These are phyloP conservation scores for Limosa lapponica DNA, from an alignment of 2,797 vertebrate species.

Conservation along the genomic window DNA sequence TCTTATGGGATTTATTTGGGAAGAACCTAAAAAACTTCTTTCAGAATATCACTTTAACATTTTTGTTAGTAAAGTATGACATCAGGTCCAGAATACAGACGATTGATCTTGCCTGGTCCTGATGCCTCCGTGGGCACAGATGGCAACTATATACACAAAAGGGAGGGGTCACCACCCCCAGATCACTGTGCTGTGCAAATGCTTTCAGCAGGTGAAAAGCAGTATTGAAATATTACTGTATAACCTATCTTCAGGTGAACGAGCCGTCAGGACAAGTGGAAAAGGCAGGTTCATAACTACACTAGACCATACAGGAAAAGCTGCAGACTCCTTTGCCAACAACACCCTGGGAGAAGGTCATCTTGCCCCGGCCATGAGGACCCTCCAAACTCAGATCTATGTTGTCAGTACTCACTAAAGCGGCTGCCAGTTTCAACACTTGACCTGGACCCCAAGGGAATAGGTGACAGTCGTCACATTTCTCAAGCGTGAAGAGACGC, in stretches of 20 bases:
- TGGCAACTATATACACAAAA: background rate
- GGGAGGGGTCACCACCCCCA: background rate
- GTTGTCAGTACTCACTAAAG: background rate
- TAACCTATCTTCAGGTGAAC: background rate
- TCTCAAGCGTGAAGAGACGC: background rate
- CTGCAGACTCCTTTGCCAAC: background rate
- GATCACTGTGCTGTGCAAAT: background rate
- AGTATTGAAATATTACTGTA: background rate
- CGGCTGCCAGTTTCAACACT: background rate
- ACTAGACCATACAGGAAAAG: background rate
- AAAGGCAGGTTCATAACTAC: background rate
- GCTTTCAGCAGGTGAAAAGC: background rate
- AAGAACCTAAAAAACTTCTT: background rate
- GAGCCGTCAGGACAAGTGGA: fast-evolving
- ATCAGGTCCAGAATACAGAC: fast-evolving
- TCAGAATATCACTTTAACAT: background rate
- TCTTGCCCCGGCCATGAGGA: background rate
- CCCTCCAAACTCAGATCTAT: background rate
- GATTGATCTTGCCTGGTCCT: background rate
- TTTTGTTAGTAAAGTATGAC: background rate
- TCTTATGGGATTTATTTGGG: background rate
- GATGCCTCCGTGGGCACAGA: background rate
- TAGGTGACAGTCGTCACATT: background rate
- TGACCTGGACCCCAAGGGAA: background rate
- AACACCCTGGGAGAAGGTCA: background rate